Conservation (phyloP, 2,888 invertebrate species). For the Volucella inanis region DNA sequence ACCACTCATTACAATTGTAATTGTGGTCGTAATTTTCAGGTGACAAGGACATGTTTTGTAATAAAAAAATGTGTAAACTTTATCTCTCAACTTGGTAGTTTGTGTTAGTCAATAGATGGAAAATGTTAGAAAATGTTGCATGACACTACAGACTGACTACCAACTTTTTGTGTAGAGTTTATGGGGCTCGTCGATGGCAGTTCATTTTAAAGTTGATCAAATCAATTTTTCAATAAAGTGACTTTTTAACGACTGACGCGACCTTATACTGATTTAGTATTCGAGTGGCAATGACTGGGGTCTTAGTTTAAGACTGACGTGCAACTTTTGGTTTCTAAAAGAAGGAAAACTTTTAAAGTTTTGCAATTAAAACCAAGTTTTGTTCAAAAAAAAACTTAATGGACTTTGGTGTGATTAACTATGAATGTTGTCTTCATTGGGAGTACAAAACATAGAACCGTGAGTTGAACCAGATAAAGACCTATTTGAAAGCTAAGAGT, state of each 20-base stretch:
- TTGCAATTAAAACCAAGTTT: no score
- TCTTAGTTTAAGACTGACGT: no score
- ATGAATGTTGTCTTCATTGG: no score
- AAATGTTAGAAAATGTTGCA: conserved; percentile 14
- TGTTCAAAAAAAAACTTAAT: no score
- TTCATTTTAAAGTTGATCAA: conserved; percentile 23
- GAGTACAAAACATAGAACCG: no score
- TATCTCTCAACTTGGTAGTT: no score
- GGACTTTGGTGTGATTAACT: no score
- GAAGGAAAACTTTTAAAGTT: no score
- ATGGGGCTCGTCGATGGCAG: neutral
- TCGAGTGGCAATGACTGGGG: no score
- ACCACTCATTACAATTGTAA: conserved; percentile 65
- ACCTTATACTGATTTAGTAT: conserved; percentile 26
- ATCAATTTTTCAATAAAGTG: conserved; percentile 44
- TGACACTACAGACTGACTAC: conserved; percentile 2
- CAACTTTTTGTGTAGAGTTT: neutral
- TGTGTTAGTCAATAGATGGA: conserved; percentile 36
- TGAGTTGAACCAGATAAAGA: no score
- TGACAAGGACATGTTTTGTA: conserved; percentile 70
- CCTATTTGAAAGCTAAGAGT: no score
- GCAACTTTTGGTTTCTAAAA: no score
- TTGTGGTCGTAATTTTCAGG: conserved; percentile 72
- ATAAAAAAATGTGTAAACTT: conserved; percentile 32
- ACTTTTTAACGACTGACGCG: conserved; percentile 23